Evolutionary conservation across 1,140 invertebrate genomes (phyloP).

Genomic region (Drosophila obscura): DNA sequence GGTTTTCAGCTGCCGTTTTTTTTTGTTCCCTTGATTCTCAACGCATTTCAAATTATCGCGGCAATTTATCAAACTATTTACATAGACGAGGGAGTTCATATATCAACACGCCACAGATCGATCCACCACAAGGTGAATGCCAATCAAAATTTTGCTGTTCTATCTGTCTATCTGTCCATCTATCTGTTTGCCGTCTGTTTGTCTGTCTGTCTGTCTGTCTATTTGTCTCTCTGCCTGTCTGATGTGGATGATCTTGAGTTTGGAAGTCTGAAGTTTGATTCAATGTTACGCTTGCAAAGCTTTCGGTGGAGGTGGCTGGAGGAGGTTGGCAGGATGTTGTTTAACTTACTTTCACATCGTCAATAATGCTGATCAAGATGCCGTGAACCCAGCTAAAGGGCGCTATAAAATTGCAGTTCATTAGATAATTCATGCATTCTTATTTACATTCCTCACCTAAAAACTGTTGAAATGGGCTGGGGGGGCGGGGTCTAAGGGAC

Average conservation of each 20-base stretch:
- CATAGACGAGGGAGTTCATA: slow-evolving; percentile 36
- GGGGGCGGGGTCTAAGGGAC: not conserved
- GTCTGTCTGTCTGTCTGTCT: not conserved
- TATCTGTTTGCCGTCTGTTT: not conserved
- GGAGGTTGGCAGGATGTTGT: slow-evolving; percentile 15
- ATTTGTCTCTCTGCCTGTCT: slow-evolving; percentile 3
- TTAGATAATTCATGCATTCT: slow-evolving; percentile 6
- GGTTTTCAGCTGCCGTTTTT: slow-evolving; percentile 31
- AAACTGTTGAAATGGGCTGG: not conserved
- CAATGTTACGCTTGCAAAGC: slow-evolving; percentile 32
- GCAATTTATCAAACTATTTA: slow-evolving; percentile 76
- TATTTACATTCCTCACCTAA: not conserved
- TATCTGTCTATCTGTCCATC: slow-evolving; percentile 5
- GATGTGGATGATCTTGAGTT: slow-evolving; percentile 66
- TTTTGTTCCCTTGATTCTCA: slow-evolving; percentile 25
- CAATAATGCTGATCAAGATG: slow-evolving; percentile 67
- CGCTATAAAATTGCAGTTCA: slow-evolving; percentile 59
- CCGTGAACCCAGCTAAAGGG: slow-evolving; percentile 74
- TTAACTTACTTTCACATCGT: slow-evolving; percentile 80
- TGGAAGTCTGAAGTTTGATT: slow-evolving; percentile 34
- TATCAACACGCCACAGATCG: slow-evolving; percentile 15
- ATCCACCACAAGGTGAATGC: slow-evolving; percentile 61
- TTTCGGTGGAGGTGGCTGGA: slow-evolving; percentile 15
- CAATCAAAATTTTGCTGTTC: slow-evolving; percentile 64
- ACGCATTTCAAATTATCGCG: slow-evolving; percentile 14